Evolutionary conservation across 2,888 invertebrate genomes (phyloP).

Genomic region (Philhelius pedissequus): DNA sequence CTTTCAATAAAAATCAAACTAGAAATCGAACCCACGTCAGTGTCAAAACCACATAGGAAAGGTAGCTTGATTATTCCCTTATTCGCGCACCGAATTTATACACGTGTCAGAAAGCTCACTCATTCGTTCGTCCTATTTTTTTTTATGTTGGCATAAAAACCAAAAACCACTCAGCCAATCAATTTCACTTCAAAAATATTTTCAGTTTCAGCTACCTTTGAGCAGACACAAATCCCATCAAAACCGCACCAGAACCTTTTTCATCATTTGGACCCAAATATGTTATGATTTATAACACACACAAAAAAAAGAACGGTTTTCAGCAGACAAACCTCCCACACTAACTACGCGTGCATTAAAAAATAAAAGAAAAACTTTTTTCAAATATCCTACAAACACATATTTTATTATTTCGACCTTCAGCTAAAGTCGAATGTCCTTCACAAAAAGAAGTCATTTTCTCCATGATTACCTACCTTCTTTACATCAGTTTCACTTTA

Average conservation of each 20-base stretch:
- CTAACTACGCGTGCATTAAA: neutral
- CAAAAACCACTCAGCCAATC: constrained; percentile 4
- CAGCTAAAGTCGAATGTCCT: constrained; percentile 40
- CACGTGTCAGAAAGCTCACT: neutral
- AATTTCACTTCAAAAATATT: neutral
- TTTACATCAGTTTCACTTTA: neutral
- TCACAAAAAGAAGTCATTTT: constrained; percentile 57
- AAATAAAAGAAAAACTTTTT: neutral
- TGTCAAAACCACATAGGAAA: neutral
- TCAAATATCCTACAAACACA: constrained; percentile 28
- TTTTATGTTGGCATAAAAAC: neutral
- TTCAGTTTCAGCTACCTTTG: constrained; percentile 8
- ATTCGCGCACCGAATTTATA: neutral
- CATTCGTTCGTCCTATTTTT: neutral
- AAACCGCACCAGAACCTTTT: neutral
- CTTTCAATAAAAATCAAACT: neutral
- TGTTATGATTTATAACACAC: neutral
- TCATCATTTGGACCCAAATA: neutral
- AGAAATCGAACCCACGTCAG: neutral
- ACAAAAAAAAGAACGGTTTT: neutral
- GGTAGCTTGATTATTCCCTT: neutral
- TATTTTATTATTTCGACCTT: constrained; percentile 53
- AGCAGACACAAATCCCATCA: constrained; percentile 11
- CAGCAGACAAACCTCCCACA: neutral
- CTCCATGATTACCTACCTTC: constrained; percentile 58